Conservation (phyloP, 2,888 invertebrate genomes). For the Troides helena region DNA sequence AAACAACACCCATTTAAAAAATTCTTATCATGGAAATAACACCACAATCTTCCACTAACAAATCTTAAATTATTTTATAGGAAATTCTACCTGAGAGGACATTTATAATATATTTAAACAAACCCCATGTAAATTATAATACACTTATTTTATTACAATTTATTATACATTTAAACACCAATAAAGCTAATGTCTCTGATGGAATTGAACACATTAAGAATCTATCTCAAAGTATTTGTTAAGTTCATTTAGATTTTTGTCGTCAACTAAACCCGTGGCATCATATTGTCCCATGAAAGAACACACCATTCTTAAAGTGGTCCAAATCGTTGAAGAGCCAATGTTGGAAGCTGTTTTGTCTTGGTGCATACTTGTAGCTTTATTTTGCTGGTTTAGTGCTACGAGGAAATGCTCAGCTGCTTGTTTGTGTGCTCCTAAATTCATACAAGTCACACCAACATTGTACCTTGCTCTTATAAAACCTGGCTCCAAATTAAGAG, state of each 20-base stretch:
- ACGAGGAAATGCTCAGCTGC: slow-evolving; percentile 97
- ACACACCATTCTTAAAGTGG: slow-evolving; percentile 92
- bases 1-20: neutral
- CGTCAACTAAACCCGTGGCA: slow-evolving; percentile 81
- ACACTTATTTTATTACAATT: too few relatives aligned
- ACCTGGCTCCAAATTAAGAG: slow-evolving; percentile 94
- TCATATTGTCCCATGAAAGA: slow-evolving; percentile 88
- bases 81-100: too few relatives aligned
- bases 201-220: slow-evolving; percentile 27
- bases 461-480: slow-evolving; percentile 98
- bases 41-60: neutral
- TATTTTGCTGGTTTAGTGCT: slow-evolving; percentile 95
- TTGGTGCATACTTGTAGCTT: slow-evolving; percentile 63
- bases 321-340: slow-evolving; percentile 95
- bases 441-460: slow-evolving; percentile 98
- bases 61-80: neutral
- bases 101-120: too few relatives aligned
- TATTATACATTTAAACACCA: neutral
- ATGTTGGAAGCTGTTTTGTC: slow-evolving; percentile 70
- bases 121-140: too few relatives aligned
- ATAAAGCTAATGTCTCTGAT: neutral
- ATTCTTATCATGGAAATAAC: neutral
- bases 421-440: slow-evolving; percentile 95
- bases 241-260: slow-evolving; percentile 80
- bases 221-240: slow-evolving; percentile 78